Evolutionary conservation across 2,888 invertebrate species (phyloP).

Genomic region (Homarus gammarus): DNA sequence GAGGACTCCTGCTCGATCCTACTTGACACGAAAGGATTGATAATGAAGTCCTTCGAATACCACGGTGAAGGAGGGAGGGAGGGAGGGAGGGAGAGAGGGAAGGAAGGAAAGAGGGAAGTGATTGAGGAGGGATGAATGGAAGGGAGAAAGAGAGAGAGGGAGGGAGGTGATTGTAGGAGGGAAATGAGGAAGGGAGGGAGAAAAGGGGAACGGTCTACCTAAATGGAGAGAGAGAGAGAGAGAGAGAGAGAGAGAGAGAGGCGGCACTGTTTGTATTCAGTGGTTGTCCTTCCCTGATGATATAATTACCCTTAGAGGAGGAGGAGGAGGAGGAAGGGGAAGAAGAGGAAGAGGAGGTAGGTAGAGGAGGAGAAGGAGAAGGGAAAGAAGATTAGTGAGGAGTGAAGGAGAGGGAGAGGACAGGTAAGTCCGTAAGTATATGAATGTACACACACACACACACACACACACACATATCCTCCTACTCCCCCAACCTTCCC

Average conservation of each 20-base stretch:
- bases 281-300: slow-evolving; percentile 19
- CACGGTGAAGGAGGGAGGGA: background rate
- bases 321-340: slow-evolving; percentile 16
- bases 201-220: background rate
- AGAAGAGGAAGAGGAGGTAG: slow-evolving; percentile 9
- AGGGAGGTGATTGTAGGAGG: background rate
- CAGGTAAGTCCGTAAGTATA: background rate
- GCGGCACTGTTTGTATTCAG: slow-evolving; percentile 29
- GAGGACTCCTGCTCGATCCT: no score
- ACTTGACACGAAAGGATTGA: background rate
- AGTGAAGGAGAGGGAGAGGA: background rate
- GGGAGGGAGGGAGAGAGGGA: slow-evolving; percentile 12
- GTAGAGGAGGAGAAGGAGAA: slow-evolving; percentile 16
- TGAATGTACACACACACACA: background rate
- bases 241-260: slow-evolving; percentile 13
- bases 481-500: no score
- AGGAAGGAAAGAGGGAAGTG: background rate
- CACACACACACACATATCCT: background rate
- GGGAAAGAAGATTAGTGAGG: background rate
- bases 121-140: background rate
- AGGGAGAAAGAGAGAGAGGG: slow-evolving; percentile 14
- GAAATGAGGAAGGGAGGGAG: background rate
- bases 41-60: background rate
- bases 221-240: slow-evolving; percentile 31
- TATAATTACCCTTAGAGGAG: slow-evolving; percentile 13